A percentile compares a stretch with the other conserved stretches of the same genome.
phyloP scores from a whole-genome alignment of 2,888 invertebrate species.

The Ditylenchus weischeri region DNA sequence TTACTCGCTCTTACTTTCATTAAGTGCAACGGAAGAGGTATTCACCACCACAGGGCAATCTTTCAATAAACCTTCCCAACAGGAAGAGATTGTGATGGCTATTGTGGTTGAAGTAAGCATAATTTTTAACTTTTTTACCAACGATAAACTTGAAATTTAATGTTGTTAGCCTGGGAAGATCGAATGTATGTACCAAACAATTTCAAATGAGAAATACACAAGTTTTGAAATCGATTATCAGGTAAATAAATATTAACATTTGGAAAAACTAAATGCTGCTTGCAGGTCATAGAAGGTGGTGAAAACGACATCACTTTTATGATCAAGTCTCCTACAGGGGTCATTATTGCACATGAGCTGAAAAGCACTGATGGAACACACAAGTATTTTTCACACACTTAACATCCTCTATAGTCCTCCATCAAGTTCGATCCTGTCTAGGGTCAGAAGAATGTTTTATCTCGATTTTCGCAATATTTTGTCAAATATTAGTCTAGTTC shows the following conservation, averaged over 20 bases:
- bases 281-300: conserved; percentile 76
- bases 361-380: conserved; percentile 57
- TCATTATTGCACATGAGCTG: conserved; percentile 46
- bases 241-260: conserved; percentile 58
- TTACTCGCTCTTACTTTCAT: not conserved
- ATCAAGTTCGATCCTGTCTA: too few species aligned
- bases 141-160: too few species aligned
- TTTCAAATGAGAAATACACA: conserved; percentile 31
- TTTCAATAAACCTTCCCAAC: conserved; percentile 3
- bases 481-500: too few species aligned
- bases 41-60: not conserved
- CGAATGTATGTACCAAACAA: conserved; percentile 40
- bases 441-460: too few species aligned
- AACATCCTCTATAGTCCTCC: too few species aligned
- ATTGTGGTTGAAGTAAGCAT: conserved; percentile 22
- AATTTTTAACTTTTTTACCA: too few species aligned
- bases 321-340: conserved; percentile 63
- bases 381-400: conserved; percentile 12
- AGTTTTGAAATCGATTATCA: conserved; percentile 66
- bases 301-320: conserved; percentile 78
- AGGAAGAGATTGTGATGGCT: conserved; percentile 38
- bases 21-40: not conserved
- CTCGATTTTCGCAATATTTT: too few species aligned
- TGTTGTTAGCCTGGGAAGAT: conserved; percentile 27
- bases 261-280: too few species aligned